Conservation (phyloP, 2,888 invertebrate species). For the Tenthredo scrophulariae region DNA sequence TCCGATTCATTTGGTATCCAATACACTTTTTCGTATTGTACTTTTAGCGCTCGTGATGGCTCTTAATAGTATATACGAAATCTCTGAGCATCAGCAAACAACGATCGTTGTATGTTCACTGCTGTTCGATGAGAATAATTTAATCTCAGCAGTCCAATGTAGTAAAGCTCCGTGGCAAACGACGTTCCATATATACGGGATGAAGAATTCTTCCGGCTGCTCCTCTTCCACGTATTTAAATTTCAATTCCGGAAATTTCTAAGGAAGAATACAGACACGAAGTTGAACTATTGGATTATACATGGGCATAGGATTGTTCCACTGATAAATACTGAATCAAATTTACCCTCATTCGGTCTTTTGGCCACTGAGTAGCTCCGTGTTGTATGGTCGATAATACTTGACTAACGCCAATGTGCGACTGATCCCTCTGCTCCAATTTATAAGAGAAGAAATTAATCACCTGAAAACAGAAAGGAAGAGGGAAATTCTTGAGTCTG, state of each 20-base stretch:
- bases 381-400: conserved; percentile 94
- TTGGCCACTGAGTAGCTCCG: conserved; percentile 96
- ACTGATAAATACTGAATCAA: conserved; percentile 31
- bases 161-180: conserved; percentile 81
- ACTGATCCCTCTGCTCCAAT: conserved; percentile 81
- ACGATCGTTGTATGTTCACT: conserved; percentile 75
- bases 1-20: conserved; percentile 38
- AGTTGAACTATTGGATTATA: background rate
- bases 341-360: conserved; percentile 92
- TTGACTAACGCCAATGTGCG: conserved; percentile 89
- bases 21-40: conserved; percentile 30
- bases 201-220: conserved; percentile 98
- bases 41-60: conserved; percentile 17
- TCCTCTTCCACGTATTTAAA: conserved; percentile 99
- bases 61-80: background rate
- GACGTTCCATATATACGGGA: conserved; percentile 98
- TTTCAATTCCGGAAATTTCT: conserved; percentile 99
- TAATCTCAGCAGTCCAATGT: conserved; percentile 76
- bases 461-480: conserved; percentile 77
- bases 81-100: conserved; percentile 72
- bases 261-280: conserved; percentile 58
- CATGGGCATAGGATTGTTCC: conserved; percentile 16
- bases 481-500: conserved; percentile 14
- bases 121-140: conserved; percentile 73
- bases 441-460: conserved; percentile 86